phyloP scores from a whole-genome alignment of 1,140 invertebrate species.

The Calliopsis andreniformis region DNA sequence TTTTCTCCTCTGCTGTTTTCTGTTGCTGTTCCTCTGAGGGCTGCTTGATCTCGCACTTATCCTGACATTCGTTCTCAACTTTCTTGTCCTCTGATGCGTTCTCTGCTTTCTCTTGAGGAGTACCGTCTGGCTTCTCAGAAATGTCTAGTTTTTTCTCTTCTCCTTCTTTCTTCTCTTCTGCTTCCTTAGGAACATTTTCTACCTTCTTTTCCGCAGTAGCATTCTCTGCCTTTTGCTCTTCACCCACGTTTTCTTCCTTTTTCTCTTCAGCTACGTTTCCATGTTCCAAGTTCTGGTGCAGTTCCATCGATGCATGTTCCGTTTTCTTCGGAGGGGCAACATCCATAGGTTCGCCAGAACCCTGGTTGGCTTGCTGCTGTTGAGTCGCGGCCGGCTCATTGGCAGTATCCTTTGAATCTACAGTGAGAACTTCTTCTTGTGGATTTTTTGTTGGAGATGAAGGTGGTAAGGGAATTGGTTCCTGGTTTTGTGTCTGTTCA shows the following conservation, averaged over 20 bases:
- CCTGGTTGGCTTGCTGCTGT: conserved; percentile 1
- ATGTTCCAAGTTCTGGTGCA: neutral
- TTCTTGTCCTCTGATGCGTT: neutral
- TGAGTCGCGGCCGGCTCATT: neutral
- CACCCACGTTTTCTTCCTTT: neutral
- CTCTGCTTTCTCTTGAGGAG: conserved; percentile 11
- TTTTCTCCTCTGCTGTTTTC: conserved; percentile 17
- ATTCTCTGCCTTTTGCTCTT: neutral
- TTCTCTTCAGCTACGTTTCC: neutral
- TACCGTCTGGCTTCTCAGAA: conserved; percentile 29
- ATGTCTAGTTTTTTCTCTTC: neutral
- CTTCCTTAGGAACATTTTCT: neutral
- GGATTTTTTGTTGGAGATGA: conserved; percentile 52
- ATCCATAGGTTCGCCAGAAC: conserved; percentile 1
- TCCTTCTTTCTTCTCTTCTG: neutral
- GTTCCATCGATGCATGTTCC: neutral
- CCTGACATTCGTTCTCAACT: neutral
- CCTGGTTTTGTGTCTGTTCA: conserved; percentile 14
- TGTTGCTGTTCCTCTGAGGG: conserved; percentile 1
- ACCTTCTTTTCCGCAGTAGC: conserved; percentile 3
- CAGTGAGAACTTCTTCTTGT: neutral
- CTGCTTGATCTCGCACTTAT: neutral
- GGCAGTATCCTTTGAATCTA: neutral
- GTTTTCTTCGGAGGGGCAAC: neutral
- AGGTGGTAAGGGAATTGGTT: conserved; percentile 61